Base-by-base conservation (phyloP, 1,140 invertebrate species). In the Sarcophaga bullata region DNA sequence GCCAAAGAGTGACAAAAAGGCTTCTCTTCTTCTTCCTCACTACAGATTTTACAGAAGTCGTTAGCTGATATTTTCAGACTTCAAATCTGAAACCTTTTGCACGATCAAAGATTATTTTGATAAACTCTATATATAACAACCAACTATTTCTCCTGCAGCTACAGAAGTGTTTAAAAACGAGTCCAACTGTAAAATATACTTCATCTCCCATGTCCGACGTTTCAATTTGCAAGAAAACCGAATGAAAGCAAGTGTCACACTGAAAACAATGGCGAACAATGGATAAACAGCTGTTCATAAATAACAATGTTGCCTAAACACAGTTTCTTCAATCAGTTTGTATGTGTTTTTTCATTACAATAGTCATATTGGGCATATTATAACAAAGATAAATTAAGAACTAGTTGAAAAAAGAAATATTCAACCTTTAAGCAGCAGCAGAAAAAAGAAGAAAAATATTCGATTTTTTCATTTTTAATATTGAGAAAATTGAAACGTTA, bases 261-360 rank as follows among this genome's bases (percentile, higher is more conserved):
- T 37, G 25, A 58, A 6, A 58, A 58, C 54, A 58, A 58, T 58
- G 54, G 54, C 54, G 54, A n/a, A 58, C 15, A 58, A 58, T n/a
- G 15, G 13, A 7, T 58, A 58, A 52, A 10, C 50, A 52, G 50
- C 8, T 52, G 9, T 52, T 52, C 54, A 3, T 7, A 58, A 58
- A 58, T 13, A 58, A 58, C 54, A 58, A 58, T n/a, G 10, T 58
- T 58, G 10, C 54, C 54, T 13, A 58, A 58, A 58, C 54, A 58
- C 54, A 58, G 54, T 68, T 19, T 68, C 62, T 68, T 19, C 15
- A 62, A 5, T 68, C 62, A 68, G 62, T 68, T 68, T 68, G n/a
- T 68, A 17, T 68, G 62, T 68, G 17, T 68, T 68, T 68, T 68
- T 68, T 68, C 62, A 19, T 68, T 68, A 68, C 62, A 68, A 68